phyloP scores from a whole-genome alignment of 2,888 invertebrate species.

The Yponomeuta sedellus region DNA sequence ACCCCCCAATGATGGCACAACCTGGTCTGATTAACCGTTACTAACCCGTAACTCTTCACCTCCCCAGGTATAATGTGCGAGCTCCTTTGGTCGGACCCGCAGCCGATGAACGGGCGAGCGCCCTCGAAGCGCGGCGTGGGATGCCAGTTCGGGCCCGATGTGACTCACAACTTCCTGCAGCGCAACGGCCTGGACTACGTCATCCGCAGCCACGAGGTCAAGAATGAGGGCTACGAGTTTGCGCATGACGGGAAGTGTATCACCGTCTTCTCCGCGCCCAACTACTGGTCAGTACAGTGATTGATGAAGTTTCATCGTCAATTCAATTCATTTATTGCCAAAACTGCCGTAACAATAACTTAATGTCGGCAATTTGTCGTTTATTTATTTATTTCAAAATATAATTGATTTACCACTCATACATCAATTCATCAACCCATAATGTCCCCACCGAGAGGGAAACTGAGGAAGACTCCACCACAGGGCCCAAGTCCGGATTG shows the following conservation, averaged over 20 bases:
- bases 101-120: constrained; percentile 89
- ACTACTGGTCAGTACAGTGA: constrained; percentile 89
- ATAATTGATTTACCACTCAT: too few relatives aligned
- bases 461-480: too few relatives aligned
- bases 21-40: too few relatives aligned
- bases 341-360: too few relatives aligned
- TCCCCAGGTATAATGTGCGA: constrained; percentile 94
- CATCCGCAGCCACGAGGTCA: constrained; percentile 98
- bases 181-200: constrained; percentile 94
- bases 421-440: too few relatives aligned
- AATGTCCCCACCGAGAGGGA: too few relatives aligned
- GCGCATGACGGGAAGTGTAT: constrained; percentile 97
- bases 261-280: constrained; percentile 99
- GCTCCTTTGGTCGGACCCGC: constrained; percentile 98
- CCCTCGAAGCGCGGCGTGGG: constrained; percentile 98
- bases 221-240: constrained; percentile 96
- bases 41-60: neutral
- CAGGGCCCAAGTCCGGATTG: too few relatives aligned
- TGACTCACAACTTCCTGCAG: constrained; percentile 90
- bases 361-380: too few relatives aligned
- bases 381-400: too few relatives aligned
- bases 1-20: too few relatives aligned
- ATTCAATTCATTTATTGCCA: too few relatives aligned
- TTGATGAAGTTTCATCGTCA: too few relatives aligned
- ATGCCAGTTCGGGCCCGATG: constrained; percentile 98